Evolutionary conservation across 2,888 invertebrate genomes (phyloP).

Genomic region (Uropetala carovei): DNA sequence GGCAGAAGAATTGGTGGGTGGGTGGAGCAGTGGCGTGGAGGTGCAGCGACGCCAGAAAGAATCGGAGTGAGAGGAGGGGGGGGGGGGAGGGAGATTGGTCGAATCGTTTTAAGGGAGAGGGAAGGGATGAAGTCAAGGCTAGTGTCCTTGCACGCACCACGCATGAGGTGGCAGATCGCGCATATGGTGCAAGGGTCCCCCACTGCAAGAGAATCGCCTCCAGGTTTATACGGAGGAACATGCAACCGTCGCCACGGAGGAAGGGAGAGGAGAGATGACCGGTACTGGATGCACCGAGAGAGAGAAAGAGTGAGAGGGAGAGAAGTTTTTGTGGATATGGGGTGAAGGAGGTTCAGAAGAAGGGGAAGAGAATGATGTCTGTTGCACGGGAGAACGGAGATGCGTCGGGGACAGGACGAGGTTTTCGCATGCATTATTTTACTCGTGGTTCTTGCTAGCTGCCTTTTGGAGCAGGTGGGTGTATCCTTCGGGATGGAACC

Average conservation of each 20-base stretch:
- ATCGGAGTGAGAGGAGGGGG: not conserved
- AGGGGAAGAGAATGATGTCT: not conserved
- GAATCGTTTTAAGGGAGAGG: not conserved
- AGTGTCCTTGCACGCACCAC: constrained; percentile 17
- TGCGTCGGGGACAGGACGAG: not conserved
- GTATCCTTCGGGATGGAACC: constrained; percentile 1
- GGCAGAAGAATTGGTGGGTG: not conserved
- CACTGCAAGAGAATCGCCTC: not conserved
- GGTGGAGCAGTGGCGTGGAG: constrained; percentile 1
- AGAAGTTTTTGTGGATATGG: constrained; percentile 11
- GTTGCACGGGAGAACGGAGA: constrained; percentile 16
- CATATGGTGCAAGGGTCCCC: constrained; percentile 50
- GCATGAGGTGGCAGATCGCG: constrained; percentile 15
- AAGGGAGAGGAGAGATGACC: not conserved
- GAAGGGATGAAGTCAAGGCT: constrained; percentile 9
- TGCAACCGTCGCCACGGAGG: not conserved
- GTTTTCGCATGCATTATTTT: constrained; percentile 18
- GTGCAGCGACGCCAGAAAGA: constrained; percentile 27
- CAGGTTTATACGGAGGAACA: not conserved
- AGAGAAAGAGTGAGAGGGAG: not conserved
- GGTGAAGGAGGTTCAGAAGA: not conserved
- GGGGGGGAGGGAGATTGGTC: not conserved
- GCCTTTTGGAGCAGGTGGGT: constrained; percentile 32
- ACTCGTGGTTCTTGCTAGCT: too few species aligned
- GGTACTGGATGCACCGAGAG: not conserved